phyloP scores from a whole-genome alignment of 2,113 vertebrate genomes.

The Plecturocebus donacophilus region DNA sequence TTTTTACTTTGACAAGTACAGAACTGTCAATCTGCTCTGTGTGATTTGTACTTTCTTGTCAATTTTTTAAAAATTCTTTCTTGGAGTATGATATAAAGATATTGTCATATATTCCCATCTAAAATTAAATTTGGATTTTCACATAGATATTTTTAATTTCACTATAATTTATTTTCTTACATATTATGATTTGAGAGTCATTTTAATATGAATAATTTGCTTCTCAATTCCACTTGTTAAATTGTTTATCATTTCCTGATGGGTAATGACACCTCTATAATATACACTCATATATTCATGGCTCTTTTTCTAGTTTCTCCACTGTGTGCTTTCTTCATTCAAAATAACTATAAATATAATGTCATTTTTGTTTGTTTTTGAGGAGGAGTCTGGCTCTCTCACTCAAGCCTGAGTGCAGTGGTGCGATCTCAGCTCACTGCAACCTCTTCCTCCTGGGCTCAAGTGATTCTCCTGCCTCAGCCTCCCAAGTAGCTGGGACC shows the following conservation, averaged over 20 bases:
- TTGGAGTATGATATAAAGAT: not conserved
- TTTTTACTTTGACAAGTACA: not conserved
- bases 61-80: not conserved
- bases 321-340: not conserved
- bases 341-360: not conserved
- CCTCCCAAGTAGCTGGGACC: too few species aligned
- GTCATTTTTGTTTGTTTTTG: too few species aligned
- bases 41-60: not conserved
- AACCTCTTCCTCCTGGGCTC: too few species aligned
- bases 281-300: not conserved
- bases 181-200: not conserved
- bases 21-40: not conserved
- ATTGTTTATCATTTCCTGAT: not conserved
- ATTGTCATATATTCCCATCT: not conserved
- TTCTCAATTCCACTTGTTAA: not conserved
- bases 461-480: too few species aligned
- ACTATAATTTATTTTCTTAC: not conserved
- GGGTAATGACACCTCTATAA: not conserved
- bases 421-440: too few species aligned
- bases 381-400: too few species aligned
- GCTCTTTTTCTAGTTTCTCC: not conserved
- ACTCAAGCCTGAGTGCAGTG: too few species aligned
- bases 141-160: not conserved
- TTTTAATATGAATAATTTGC: not conserved
- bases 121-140: not conserved